Evolutionary conservation across 2,113 vertebrate genomes (phyloP), one percentile per base, ranked within the genome.

Genomic region (Piprites chloris): DNA sequence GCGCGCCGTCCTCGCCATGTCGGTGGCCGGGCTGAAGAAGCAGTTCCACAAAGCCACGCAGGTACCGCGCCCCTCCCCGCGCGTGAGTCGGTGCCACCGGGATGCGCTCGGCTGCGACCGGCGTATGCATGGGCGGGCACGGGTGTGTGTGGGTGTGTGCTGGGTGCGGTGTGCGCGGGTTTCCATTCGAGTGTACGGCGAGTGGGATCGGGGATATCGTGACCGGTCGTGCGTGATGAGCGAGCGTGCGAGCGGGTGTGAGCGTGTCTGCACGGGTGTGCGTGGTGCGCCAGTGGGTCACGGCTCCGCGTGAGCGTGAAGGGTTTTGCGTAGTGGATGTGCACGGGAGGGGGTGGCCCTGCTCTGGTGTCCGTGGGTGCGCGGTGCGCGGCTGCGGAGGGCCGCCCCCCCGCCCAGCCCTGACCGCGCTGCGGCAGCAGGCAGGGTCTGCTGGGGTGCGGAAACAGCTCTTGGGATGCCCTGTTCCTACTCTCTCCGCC

Each of bases 1-100:
- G 63, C 46, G 49, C 37, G 23, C 53, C 68, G 71, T 19, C 55
- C 72, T 89, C 81, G 67, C 62, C 49, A 99, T 99, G 98, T 99
- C 98, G 82, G 98, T 99, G 96, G 98, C 98, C 87, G 98, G 98
- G 55, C 94, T 99, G 33, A 99, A 98, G 97, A 99, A 99, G 93
- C 99, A 99, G 96, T 99, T 99, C 97, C 98, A 99, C 98, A 99
- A 99, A 97, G 98, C 98, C 87, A 99, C 98, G 55, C 99, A 99
- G 98, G 99, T 99, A 98, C 50, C 14, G 52, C 42, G 14, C 22
- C 22, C 20, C 13, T 6, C 24, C 14, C 14, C 32, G 12, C 53
- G 10, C 22, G 8, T 10, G 46, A 67, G 46, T n/a, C 22, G 33
- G 21, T 13, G 55, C 55, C 58, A 21, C 53, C 19, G 53, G 19